Percentiles rank a stretch among this genome's conserved stretches.
Evolutionary conservation across 2,797 vertebrate species (phyloP).

Genomic region (Peromyscus nudipes): DNA sequence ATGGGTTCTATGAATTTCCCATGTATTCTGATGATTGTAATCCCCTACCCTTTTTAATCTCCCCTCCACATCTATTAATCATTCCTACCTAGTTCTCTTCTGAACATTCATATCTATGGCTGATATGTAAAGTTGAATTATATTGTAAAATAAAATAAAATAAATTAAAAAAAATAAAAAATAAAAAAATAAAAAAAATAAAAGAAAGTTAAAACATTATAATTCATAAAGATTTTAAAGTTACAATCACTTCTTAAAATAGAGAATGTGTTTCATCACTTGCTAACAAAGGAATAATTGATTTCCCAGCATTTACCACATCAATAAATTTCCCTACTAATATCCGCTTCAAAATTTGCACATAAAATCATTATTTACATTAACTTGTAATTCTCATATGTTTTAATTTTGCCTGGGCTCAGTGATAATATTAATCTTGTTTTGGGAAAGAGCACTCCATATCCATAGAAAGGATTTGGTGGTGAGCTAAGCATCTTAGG

Average conservation of each 20-base stretch:
- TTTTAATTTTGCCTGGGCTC: background rate
- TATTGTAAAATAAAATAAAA: too few species aligned
- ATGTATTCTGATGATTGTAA: background rate
- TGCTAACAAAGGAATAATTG: background rate
- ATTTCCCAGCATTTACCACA: background rate
- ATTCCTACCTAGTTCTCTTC: background rate
- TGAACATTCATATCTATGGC: background rate
- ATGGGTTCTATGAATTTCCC: background rate
- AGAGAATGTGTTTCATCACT: background rate
- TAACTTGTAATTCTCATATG: background rate
- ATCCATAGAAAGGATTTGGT: fast-evolving
- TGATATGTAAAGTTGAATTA: too few species aligned
- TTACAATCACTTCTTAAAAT: background rate
- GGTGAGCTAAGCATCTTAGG: fast-evolving
- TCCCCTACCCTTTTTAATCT: background rate
- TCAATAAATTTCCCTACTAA: background rate
- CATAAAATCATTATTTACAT: background rate
- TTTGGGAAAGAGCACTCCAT: background rate
- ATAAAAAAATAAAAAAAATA: too few species aligned
- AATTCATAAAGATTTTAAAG: background rate
- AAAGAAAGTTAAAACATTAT: background rate
- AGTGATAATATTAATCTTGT: too few species aligned
- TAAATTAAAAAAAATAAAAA: too few species aligned
- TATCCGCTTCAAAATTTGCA: background rate
- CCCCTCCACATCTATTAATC: background rate